Conservation (phyloP, 1,140 invertebrate genomes). For the Cotesia vestalis region DNA sequence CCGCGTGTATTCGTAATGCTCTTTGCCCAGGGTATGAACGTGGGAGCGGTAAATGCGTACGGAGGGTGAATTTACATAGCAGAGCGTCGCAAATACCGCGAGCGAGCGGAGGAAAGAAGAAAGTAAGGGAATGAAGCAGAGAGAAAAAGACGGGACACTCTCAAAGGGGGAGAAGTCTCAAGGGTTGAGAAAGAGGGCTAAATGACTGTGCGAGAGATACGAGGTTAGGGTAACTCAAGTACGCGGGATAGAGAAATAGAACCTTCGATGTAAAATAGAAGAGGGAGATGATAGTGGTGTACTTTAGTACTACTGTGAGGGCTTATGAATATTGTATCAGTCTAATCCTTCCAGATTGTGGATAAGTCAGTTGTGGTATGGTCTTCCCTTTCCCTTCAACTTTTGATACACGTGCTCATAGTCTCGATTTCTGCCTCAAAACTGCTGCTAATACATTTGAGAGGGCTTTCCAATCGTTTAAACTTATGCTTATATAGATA, state of each 20-base stretch:
- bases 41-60: constrained; percentile 37
- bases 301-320: constrained; percentile 38
- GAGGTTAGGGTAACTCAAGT: constrained; percentile 7
- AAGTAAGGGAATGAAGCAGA: constrained; percentile 23
- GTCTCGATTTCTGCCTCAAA: background rate
- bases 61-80: constrained; percentile 50
- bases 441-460: background rate
- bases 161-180: constrained; percentile 41
- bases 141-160: constrained; percentile 35
- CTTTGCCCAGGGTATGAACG: constrained; percentile 30
- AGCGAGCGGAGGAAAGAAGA: constrained; percentile 11
- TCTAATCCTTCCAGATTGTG: constrained; percentile 60
- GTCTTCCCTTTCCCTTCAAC: background rate
- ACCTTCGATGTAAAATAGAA: constrained; percentile 31
- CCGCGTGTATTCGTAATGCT: constrained; percentile 40
- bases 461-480: constrained; percentile 30
- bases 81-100: constrained; percentile 17
- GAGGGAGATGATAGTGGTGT: constrained; percentile 30
- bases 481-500: background rate
- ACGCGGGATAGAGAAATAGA: background rate
- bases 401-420: background rate
- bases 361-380: constrained; percentile 45
- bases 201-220: constrained; percentile 23
- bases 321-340: constrained; percentile 63
- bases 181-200: constrained; percentile 24